Evolutionary conservation across 2,113 vertebrate species (phyloP).

Genomic region (Pseudonaja textilis): DNA sequence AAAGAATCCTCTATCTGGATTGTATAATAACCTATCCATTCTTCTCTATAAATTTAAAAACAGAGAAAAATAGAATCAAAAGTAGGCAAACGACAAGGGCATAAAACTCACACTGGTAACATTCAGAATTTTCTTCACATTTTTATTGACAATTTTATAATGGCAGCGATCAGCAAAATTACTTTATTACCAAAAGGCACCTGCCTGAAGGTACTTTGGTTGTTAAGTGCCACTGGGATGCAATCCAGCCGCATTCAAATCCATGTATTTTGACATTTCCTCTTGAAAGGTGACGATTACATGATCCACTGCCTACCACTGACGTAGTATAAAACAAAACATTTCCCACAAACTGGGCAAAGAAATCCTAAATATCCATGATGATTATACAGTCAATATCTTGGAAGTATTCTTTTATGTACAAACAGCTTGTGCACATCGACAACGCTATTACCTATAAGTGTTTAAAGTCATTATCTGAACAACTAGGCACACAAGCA

Average conservation of each 20-base stretch:
- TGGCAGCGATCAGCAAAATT: constrained; percentile 59
- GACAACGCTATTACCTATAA: constrained; percentile 64
- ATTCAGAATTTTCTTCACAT: constrained; percentile 53
- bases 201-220: constrained; percentile 65
- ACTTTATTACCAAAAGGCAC: constrained; percentile 55
- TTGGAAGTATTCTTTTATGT: constrained; percentile 60
- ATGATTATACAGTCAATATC: constrained; percentile 56
- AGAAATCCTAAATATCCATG: constrained; percentile 34
- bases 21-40: not conserved
- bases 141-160: constrained; percentile 74
- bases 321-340: constrained; percentile 67
- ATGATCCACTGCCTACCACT: constrained; percentile 56
- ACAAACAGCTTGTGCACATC: constrained; percentile 63
- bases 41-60: not conserved
- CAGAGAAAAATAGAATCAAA: constrained; percentile 32
- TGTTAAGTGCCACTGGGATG: constrained; percentile 70
- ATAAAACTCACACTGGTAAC: constrained; percentile 48
- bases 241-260: constrained; percentile 28
- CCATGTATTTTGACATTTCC: not conserved
- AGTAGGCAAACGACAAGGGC: constrained; percentile 16
- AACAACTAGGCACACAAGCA: constrained; percentile 57
- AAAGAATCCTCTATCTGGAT: not conserved
- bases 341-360: constrained; percentile 41
- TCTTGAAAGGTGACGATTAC: not conserved
- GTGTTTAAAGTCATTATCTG: constrained; percentile 62